phyloP scores from a whole-genome alignment of 35 echinoderm and acorn worm species.

The Hemicentrotus pulcherrimus region DNA sequence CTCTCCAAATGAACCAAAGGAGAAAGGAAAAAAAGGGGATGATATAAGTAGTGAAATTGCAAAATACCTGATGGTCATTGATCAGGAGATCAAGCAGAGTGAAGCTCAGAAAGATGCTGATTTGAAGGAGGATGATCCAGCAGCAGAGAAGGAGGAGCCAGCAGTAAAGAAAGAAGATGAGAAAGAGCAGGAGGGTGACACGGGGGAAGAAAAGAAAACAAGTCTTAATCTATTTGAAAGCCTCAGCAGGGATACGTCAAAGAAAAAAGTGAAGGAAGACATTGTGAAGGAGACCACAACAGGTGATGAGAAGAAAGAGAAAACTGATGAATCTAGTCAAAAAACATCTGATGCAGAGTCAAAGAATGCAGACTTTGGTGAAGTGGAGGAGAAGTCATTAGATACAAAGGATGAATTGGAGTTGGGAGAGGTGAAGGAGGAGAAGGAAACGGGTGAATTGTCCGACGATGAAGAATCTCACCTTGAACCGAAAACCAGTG shows the following conservation, averaged over 20 bases:
- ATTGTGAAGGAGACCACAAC: neutral
- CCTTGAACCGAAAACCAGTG: neutral
- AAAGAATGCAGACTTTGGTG: neutral
- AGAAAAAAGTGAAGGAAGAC: constrained; percentile 16
- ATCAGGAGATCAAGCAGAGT: constrained; percentile 18
- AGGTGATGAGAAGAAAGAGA: constrained; percentile 15
- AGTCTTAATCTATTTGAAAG: constrained; percentile 1
- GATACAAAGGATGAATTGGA: neutral
- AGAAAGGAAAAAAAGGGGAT: neutral
- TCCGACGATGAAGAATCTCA: neutral
- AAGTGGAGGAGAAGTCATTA: neutral
- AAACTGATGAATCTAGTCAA: constrained; percentile 24
- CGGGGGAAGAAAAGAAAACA: constrained; percentile 17
- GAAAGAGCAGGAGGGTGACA: neutral
- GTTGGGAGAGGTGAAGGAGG: neutral
- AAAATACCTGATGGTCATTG: neutral
- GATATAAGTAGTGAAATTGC: constrained; percentile 24
- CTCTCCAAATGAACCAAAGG: neutral
- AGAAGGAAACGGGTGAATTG: constrained; percentile 19
- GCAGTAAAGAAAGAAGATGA: neutral
- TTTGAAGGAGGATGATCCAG: neutral
- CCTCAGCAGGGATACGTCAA: neutral
- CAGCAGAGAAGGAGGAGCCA: neutral
- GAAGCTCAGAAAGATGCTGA: neutral
- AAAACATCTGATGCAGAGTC: neutral